A percentile compares a stretch with the other conserved stretches of the same genome.
Conservation (phyloP, 2,113 vertebrate genomes). For the Bucco capensis region DNA sequence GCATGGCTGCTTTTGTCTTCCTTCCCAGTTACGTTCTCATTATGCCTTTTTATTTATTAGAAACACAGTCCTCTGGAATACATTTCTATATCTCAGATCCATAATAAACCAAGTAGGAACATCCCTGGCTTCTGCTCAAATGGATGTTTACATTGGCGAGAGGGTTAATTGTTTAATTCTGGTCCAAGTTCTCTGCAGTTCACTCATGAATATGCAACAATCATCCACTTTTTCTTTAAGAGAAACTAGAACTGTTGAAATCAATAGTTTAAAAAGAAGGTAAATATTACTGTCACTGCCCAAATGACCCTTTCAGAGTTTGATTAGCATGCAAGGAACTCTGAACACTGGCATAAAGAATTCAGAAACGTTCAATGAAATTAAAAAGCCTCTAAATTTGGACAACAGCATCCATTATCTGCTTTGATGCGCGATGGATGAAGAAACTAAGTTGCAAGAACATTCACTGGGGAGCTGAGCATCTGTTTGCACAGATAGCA, state of each 20-base stretch:
- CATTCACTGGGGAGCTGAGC: not conserved
- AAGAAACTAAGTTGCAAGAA: not conserved
- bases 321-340: not conserved
- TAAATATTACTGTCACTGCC: not conserved
- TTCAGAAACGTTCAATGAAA: not conserved
- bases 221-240: slow-evolving; percentile 11
- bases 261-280: not conserved
- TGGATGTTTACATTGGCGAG: slow-evolving; percentile 53
- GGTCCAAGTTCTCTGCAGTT: slow-evolving; percentile 44
- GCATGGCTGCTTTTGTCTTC: slow-evolving; percentile 71
- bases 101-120: slow-evolving; percentile 49
- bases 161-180: slow-evolving; percentile 63
- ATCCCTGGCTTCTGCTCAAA: slow-evolving; percentile 43
- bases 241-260: slow-evolving; percentile 7
- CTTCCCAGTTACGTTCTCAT: slow-evolving; percentile 74
- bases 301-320: not conserved
- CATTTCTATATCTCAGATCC: slow-evolving; percentile 61
- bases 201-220: slow-evolving; percentile 52
- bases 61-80: slow-evolving; percentile 66
- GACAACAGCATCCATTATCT: not conserved
- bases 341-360: not conserved
- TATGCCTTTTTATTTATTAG: slow-evolving; percentile 74
- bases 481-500: not conserved
- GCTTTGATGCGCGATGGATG: not conserved
- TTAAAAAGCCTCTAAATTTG: not conserved